Conservation (phyloP, 2,888 invertebrate genomes). For the Dicyrtomina minuta region DNA sequence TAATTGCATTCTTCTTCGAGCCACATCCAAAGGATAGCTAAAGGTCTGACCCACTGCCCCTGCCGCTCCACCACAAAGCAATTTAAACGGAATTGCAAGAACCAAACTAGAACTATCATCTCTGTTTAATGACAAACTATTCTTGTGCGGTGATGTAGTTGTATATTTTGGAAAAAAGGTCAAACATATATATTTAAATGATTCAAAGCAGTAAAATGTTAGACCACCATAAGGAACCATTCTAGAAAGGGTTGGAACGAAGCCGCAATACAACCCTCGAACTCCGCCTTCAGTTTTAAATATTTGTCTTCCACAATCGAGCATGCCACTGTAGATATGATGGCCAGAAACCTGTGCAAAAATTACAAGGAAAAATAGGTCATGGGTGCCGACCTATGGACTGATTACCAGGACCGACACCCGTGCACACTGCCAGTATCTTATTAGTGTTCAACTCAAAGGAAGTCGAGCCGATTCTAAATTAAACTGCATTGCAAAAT, state of each 20-base stretch:
- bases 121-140: slow-evolving; percentile 35
- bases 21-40: slow-evolving; percentile 89
- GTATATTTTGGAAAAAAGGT: slow-evolving; percentile 66
- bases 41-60: slow-evolving; percentile 82
- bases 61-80: slow-evolving; percentile 79
- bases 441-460: too few relatives aligned
- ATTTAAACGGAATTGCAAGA: slow-evolving; percentile 71
- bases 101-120: slow-evolving; percentile 65
- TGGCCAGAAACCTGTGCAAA: slow-evolving; percentile 68
- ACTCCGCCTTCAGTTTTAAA: slow-evolving; percentile 80
- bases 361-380: too few relatives aligned
- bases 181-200: slow-evolving; percentile 77
- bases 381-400: too few relatives aligned
- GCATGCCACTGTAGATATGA: slow-evolving; percentile 77
- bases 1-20: slow-evolving; percentile 85
- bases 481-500: too few relatives aligned
- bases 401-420: too few relatives aligned
- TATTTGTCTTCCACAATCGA: slow-evolving; percentile 72
- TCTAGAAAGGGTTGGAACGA: slow-evolving; percentile 80
- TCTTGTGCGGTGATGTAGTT: too few relatives aligned
- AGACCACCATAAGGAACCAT: slow-evolving; percentile 90
- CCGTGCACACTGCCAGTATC: too few relatives aligned
- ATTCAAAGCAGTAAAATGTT: slow-evolving; percentile 87
- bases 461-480: too few relatives aligned
- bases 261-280: slow-evolving; percentile 79